Evolutionary conservation across 92 coral and sea anemone species (phyloP).

Genomic region (Epizoanthus scotinus): DNA sequence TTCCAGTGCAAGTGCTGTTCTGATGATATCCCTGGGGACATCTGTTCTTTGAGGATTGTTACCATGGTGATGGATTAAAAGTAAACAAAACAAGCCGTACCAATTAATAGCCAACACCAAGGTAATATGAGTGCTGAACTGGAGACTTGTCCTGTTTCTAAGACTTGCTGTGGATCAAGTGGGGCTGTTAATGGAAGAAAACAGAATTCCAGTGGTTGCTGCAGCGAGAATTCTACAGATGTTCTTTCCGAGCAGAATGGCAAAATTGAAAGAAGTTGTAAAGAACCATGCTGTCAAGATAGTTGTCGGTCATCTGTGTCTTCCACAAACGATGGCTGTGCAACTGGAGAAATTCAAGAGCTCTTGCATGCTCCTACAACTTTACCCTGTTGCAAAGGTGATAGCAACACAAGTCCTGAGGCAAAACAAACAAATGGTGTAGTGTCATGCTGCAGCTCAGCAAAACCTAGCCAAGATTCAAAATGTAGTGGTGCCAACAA

Average conservation of each 20-base stretch:
- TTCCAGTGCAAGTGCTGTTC: slow-evolving; percentile 74
- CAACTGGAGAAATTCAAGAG: neutral
- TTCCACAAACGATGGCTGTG: slow-evolving; percentile 7
- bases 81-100: neutral
- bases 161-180: neutral
- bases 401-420: slow-evolving; percentile 1
- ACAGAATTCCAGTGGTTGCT: neutral
- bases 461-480: neutral
- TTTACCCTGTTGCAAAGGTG: neutral
- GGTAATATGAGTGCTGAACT: too few relatives aligned
- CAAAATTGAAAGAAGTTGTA: too few relatives aligned
- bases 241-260: neutral
- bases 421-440: neutral
- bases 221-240: neutral
- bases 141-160: neutral
- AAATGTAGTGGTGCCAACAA: neutral
- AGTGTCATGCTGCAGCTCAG: neutral
- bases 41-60: slow-evolving; percentile 66
- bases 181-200: neutral
- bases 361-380: neutral
- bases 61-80: slow-evolving; percentile 54
- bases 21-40: slow-evolving; percentile 62
- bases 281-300: too few relatives aligned
- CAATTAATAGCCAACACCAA: neutral
- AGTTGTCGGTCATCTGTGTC: neutral